phyloP scores from a whole-genome alignment of 2,113 vertebrate species.

The Marmota monax region DNA sequence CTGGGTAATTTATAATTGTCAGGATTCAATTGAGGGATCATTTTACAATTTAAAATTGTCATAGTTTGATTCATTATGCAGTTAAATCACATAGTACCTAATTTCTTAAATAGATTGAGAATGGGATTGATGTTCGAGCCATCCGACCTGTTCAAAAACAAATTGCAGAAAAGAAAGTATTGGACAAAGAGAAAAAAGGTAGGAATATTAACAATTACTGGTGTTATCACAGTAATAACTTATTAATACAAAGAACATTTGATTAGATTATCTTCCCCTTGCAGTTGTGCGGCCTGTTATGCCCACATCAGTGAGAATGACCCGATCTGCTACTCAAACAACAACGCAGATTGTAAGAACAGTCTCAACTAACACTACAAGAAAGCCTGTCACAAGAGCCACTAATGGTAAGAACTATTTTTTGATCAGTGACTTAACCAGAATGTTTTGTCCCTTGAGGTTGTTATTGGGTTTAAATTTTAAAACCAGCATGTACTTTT shows the following conservation, averaged over 20 bases:
- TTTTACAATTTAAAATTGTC: conserved; percentile 30
- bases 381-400: conserved; percentile 49
- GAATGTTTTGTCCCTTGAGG: neutral
- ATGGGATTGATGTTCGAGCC: rapidly evolving
- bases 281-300: conserved; percentile 71
- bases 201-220: conserved; percentile 17
- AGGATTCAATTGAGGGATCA: neutral
- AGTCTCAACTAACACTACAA: neutral
- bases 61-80: neutral
- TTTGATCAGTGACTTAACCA: neutral
- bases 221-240: neutral
- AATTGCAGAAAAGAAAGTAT: conserved; percentile 68
- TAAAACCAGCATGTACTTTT: neutral
- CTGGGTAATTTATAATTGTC: neutral
- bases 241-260: neutral
- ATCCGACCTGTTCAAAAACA: conserved; percentile 74
- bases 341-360: conserved; percentile 77
- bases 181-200: conserved; percentile 86
- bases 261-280: neutral
- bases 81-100: conserved; percentile 18
- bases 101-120: conserved; percentile 75
- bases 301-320: conserved; percentile 74
- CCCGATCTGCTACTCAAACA: conserved; percentile 81
- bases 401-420: conserved; percentile 63
- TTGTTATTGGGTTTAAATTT: neutral